These are phyloP conservation scores for Trachelus troglodyta DNA, from an alignment of 2,888 invertebrate species.

Conservation along the genomic window DNA sequence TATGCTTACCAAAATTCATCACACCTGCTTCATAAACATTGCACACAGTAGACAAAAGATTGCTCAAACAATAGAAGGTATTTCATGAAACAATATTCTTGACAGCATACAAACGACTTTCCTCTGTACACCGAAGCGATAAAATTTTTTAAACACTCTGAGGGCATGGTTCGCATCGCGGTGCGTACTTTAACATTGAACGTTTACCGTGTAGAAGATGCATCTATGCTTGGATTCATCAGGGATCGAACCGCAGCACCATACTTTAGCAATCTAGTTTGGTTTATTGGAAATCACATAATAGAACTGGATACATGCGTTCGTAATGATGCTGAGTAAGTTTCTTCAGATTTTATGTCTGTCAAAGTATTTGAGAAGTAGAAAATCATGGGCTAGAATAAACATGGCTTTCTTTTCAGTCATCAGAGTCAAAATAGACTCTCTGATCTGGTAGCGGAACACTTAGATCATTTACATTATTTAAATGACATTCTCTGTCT, in stretches of 20 bases:
- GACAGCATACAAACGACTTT: slow-evolving; percentile 96
- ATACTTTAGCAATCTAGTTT: slow-evolving; percentile 98
- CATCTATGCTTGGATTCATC: slow-evolving; percentile 95
- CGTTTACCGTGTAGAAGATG: slow-evolving; percentile 94
- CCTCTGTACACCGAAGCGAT: slow-evolving; percentile 99
- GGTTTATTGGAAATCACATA: slow-evolving; percentile 99
- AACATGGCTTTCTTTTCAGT: slow-evolving; percentile 69
- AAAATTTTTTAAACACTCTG: slow-evolving; percentile 98
- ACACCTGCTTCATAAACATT: background rate
- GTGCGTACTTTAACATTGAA: slow-evolving; percentile 97
- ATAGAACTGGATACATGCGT: slow-evolving; percentile 95
- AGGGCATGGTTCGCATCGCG: slow-evolving; percentile 99
- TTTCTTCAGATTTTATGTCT: slow-evolving; percentile 42
- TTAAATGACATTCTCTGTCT: slow-evolving; percentile 95
- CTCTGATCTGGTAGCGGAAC: slow-evolving; percentile 95
- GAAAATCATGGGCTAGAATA: background rate
- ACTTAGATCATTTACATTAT: slow-evolving; percentile 97
- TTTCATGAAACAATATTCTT: slow-evolving; percentile 32
- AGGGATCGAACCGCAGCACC: slow-evolving; percentile 96
- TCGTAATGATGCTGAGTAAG: slow-evolving; percentile 94
- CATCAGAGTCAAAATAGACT: slow-evolving; percentile 91
- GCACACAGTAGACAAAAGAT: slow-evolving; percentile 3
- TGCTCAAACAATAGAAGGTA: slow-evolving; percentile 14
- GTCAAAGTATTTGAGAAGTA: background rate
- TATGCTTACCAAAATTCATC: background rate